phyloP scores from a whole-genome alignment of 2,113 vertebrate species.

The Clarias magur region DNA sequence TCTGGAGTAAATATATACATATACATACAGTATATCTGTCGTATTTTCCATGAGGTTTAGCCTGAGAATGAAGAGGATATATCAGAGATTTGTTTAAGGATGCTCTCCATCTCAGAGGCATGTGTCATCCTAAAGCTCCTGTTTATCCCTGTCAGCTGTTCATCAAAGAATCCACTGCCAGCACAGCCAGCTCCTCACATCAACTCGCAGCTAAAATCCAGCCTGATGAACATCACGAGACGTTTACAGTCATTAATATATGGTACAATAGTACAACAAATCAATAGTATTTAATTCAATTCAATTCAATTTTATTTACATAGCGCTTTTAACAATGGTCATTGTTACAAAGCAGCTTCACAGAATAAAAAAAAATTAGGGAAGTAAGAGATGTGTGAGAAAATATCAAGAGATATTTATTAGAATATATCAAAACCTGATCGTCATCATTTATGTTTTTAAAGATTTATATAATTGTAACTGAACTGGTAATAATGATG shows the following conservation, averaged over 20 bases:
- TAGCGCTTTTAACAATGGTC: too few relatives aligned
- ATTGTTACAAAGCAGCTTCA: too few relatives aligned
- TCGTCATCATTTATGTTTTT: not conserved
- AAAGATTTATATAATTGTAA: not conserved
- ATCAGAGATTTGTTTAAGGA: constrained; percentile 44
- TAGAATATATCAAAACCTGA: not conserved
- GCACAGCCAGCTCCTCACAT: not conserved
- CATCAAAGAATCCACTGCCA: constrained; percentile 29
- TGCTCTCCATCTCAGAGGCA: constrained; percentile 40
- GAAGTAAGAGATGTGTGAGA: too few relatives aligned
- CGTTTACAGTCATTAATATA: too few relatives aligned
- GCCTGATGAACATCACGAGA: not conserved
- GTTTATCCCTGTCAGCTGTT: constrained; percentile 51
- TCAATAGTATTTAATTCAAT: too few relatives aligned
- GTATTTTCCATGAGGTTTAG: constrained; percentile 29
- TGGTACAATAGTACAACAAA: too few relatives aligned
- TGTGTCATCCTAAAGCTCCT: constrained; percentile 41
- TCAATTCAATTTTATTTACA: too few relatives aligned
- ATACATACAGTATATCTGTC: constrained; percentile 11
- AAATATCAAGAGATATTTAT: not conserved
- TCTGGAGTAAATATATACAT: not conserved
- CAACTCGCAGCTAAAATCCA: not conserved
- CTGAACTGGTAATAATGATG: not conserved
- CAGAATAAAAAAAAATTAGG: too few relatives aligned
- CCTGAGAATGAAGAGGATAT: constrained; percentile 36